Percentiles rank a stretch among this genome's conserved stretches.
These are phyloP conservation scores for Brachionus manjavacas DNA, from an alignment of 1,140 invertebrate genomes.

Conservation along the genomic window DNA sequence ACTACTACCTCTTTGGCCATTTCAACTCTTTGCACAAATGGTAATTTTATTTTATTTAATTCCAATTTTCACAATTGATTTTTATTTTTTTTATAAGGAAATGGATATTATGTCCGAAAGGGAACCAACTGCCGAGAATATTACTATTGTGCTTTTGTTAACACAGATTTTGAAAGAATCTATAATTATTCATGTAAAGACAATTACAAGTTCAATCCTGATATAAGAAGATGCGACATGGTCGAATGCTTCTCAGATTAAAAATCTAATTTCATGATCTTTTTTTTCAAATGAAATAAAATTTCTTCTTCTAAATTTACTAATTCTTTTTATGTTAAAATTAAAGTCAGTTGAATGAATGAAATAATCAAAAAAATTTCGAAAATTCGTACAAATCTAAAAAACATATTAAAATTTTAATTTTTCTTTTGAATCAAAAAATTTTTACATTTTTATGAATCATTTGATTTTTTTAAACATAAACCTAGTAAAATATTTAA, in stretches of 20 bases:
- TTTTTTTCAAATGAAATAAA: not conserved
- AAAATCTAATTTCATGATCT: not conserved
- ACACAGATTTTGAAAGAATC: conserved; percentile 10
- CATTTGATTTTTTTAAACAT: not conserved
- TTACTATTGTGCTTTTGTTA: conserved; percentile 22
- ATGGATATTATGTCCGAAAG: conserved; percentile 4
- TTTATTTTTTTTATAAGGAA: not conserved
- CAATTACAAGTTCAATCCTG: conserved; percentile 20
- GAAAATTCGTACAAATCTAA: not conserved
- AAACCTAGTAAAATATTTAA: not conserved
- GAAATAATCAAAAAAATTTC: not conserved
- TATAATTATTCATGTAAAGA: conserved; percentile 22
- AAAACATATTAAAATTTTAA: not conserved
- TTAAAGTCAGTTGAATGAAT: too few relatives aligned
- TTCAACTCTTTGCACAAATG: not conserved
- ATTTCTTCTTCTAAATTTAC: not conserved
- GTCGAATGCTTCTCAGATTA: not conserved
- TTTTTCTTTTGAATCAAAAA: too few relatives aligned
- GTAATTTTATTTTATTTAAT: too few relatives aligned
- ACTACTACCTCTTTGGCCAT: not conserved
- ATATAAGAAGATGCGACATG: conserved; percentile 9
- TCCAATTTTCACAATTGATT: not conserved
- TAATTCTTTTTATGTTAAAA: too few relatives aligned
- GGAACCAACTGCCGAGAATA: conserved; percentile 10
- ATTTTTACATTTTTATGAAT: too few relatives aligned